phyloP scores from a whole-genome alignment of 2,797 vertebrate species.

The Gymnocypris eckloni region DNA sequence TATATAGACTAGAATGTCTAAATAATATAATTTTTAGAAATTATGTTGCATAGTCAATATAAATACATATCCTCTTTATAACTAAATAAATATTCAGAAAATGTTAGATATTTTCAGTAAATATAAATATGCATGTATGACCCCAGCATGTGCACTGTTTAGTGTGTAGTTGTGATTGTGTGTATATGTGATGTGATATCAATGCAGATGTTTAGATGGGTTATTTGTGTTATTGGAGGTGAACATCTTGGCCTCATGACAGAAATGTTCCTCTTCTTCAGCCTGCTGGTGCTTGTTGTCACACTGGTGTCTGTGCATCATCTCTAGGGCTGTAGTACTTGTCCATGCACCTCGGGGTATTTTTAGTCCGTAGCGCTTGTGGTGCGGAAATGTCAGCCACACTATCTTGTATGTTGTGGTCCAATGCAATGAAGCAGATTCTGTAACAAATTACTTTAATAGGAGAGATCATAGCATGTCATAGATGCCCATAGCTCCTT shows the following conservation, averaged over 20 bases:
- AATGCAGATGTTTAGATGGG: neutral
- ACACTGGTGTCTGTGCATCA: neutral
- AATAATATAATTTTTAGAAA: neutral
- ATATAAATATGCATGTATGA: neutral
- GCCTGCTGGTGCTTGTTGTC: slow-evolving; percentile 19
- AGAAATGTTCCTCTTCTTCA: neutral
- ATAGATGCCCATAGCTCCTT: neutral
- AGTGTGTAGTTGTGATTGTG: neutral
- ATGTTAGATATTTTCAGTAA: no score
- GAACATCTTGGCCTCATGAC: neutral
- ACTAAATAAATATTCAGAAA: neutral
- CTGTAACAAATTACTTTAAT: neutral
- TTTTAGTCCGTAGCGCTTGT: slow-evolving; percentile 5
- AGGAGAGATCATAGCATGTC: neutral
- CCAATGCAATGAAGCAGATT: slow-evolving; percentile 22
- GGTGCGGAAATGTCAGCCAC: slow-evolving; percentile 25
- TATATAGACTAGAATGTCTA: neutral
- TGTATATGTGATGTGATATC: neutral
- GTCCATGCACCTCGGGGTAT: slow-evolving; percentile 25
- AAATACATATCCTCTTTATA: neutral
- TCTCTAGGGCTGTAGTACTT: neutral
- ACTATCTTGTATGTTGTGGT: neutral
- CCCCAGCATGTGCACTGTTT: neutral
- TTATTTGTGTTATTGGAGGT: neutral
- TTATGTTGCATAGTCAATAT: neutral